Percentiles rank a stretch among this genome's conserved stretches.
Evolutionary conservation across 2,888 invertebrate genomes (phyloP).

Genomic region (Rugalucina vietnamica): DNA sequence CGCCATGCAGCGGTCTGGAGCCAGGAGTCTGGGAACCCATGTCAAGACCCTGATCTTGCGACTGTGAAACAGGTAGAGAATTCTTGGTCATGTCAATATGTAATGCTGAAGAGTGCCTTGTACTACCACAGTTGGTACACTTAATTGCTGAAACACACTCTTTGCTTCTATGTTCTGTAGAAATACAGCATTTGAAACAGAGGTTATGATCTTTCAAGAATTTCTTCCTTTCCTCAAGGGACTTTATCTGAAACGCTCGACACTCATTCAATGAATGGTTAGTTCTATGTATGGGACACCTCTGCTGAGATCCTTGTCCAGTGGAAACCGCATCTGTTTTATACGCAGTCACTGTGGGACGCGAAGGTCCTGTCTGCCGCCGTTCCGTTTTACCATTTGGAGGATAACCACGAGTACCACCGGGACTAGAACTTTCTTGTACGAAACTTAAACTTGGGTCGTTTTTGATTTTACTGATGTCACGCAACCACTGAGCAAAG

Average conservation of each 20-base stretch:
- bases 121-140: background rate
- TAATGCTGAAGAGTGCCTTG: background rate
- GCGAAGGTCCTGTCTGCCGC: background rate
- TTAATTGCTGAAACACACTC: background rate
- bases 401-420: background rate
- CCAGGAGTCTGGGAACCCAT: background rate
- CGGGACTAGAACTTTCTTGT: background rate
- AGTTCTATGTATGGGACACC: slow-evolving; percentile 2
- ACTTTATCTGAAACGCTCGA: background rate
- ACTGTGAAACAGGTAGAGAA: background rate
- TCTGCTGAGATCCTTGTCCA: no score
- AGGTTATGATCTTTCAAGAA: background rate
- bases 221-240: background rate
- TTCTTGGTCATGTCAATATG: background rate
- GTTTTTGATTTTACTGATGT: slow-evolving; percentile 4
- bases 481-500: slow-evolving; percentile 10
- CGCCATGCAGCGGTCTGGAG: background rate
- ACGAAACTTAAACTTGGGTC: slow-evolving; percentile 20
- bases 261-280: background rate
- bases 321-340: background rate
- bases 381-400: background rate
- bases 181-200: slow-evolving; percentile 11
- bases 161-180: slow-evolving; percentile 3
- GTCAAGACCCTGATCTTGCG: background rate
- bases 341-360: background rate